Conservation (phyloP, 2,797 vertebrate genomes). For the Semotilus atromaculatus region DNA sequence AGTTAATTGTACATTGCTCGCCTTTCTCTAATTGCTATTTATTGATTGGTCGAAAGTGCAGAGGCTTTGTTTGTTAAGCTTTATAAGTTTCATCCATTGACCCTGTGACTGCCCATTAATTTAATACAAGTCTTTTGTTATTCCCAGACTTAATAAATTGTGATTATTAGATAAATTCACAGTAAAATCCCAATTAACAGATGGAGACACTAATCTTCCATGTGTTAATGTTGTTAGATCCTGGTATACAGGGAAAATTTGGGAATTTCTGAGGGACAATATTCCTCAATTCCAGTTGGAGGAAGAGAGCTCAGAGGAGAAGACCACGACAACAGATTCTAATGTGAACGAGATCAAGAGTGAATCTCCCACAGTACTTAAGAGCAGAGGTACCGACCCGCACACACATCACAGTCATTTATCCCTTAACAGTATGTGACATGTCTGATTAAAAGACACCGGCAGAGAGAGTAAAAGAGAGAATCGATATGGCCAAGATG, state of each 20-base stretch:
- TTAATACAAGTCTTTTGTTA: constrained; percentile 23
- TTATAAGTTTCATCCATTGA: constrained; percentile 30
- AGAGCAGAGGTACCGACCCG: constrained; percentile 61
- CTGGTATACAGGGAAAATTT: constrained; percentile 73
- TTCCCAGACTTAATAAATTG: constrained; percentile 3
- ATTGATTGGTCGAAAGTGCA: constrained; percentile 45
- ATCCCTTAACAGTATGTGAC: constrained; percentile 10
- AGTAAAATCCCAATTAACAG: not conserved
- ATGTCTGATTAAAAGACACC: constrained; percentile 35
- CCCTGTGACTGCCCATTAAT: constrained; percentile 36
- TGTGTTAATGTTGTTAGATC: constrained; percentile 68
- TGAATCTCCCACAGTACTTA: constrained; percentile 59
- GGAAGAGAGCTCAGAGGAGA: constrained; percentile 60
- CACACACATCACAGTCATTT: constrained; percentile 47
- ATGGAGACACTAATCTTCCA: not conserved
- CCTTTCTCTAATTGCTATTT: constrained; percentile 48
- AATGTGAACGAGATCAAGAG: constrained; percentile 62
- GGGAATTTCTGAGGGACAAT: constrained; percentile 82
- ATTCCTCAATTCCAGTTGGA: constrained; percentile 81
- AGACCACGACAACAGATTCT: constrained; percentile 66
- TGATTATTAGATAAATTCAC: constrained; percentile 17
- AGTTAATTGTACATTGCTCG: constrained; percentile 3
- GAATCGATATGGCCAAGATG: constrained; percentile 21
- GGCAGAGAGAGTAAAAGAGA: constrained; percentile 22
- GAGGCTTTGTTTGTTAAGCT: constrained; percentile 23